Evolutionary conservation across 2,113 vertebrate genomes (phyloP).

Genomic region (Indri indri): DNA sequence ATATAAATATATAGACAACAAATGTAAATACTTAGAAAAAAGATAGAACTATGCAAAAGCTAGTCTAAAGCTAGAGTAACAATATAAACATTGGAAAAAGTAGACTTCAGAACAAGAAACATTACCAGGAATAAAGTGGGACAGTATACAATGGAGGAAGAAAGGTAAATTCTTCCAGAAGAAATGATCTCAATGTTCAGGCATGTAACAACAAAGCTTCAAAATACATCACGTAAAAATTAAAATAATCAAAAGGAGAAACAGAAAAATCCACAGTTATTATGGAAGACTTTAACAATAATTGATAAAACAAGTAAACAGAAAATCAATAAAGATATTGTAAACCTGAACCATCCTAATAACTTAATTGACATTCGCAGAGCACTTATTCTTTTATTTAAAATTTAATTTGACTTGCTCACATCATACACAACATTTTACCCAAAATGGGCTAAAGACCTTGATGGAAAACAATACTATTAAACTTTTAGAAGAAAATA

Average conservation of each 20-base stretch:
- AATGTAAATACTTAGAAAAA: not conserved
- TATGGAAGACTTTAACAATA: not conserved
- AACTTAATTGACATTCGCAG: not conserved
- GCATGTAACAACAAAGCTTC: not conserved
- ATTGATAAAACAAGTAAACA: not conserved
- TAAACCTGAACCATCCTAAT: not conserved
- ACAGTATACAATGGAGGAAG: not conserved
- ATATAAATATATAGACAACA: not conserved
- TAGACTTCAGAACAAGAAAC: not conserved
- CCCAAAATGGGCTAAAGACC: not conserved
- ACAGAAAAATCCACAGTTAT: not conserved
- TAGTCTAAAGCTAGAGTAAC: not conserved
- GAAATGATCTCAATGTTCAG: not conserved
- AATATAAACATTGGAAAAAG: not conserved
- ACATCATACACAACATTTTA: not conserved
- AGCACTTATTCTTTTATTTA: not conserved
- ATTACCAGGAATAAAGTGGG: not conserved
- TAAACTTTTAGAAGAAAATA: not conserved
- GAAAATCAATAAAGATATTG: not conserved
- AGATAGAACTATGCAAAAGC: not conserved
- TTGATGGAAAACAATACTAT: not conserved
- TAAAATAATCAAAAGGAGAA: not conserved
- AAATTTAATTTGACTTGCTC: not conserved
- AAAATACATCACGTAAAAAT: not conserved
- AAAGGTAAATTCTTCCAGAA: not conserved